These are phyloP conservation scores for Boulengeromyrus knoepffleri DNA, from an alignment of 2,113 vertebrate species.

Conservation along the genomic window DNA sequence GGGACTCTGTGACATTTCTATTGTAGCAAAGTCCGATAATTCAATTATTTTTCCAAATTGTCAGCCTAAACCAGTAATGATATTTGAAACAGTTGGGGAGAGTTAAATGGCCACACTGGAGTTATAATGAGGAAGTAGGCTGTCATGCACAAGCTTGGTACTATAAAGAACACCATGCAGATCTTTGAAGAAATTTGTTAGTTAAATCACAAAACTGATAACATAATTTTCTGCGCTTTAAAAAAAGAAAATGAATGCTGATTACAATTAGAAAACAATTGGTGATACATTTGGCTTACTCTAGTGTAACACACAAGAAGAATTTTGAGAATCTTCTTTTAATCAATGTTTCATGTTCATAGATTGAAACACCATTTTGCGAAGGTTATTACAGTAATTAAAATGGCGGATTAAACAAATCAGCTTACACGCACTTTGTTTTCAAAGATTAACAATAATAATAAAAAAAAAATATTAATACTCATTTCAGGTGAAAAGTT, in stretches of 20 bases:
- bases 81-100: constrained; percentile 1
- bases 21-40: not conserved
- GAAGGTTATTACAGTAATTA: constrained; percentile 11
- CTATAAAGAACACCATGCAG: not conserved
- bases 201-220: not conserved
- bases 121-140: not conserved
- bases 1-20: constrained; percentile 11
- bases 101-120: not conserved
- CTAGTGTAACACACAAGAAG: not conserved
- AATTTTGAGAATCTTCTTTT: not conserved
- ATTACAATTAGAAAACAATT: not conserved
- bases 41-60: not conserved
- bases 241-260: not conserved
- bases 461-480: constrained; percentile 14
- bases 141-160: not conserved
- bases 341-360: not conserved
- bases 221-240: not conserved
- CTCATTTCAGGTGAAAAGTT: constrained; percentile 4
- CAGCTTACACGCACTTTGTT: constrained; percentile 27
- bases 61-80: constrained; percentile 1
- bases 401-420: constrained; percentile 36
- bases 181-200: not conserved
- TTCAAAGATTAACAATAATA: constrained; percentile 21
- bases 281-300: not conserved
- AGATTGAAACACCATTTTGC: not conserved